A percentile compares a stretch with the other conserved stretches of the same genome.
These are phyloP conservation scores for Oreochromis grahami DNA, from an alignment of 2,797 vertebrate genomes.

Conservation along the genomic window DNA sequence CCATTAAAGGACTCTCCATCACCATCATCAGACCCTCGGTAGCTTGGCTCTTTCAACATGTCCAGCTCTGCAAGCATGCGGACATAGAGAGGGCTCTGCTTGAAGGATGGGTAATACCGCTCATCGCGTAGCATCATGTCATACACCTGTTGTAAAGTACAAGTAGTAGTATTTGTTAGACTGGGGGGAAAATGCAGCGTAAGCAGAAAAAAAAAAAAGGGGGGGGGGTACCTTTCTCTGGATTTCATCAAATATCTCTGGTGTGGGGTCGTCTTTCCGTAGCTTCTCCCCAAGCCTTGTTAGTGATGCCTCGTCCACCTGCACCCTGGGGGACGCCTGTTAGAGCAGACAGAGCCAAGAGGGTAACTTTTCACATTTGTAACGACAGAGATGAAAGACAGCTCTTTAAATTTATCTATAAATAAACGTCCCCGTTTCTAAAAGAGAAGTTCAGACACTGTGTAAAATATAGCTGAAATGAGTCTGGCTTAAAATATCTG, in stretches of 20 bases:
- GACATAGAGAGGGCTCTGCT: conserved; percentile 91
- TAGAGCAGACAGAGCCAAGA: not conserved
- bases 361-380: not conserved
- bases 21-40: conserved; percentile 94
- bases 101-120: conserved; percentile 95
- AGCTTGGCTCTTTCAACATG: conserved; percentile 99
- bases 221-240: conserved; percentile 87
- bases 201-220: not conserved
- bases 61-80: conserved; percentile 97
- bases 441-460: not conserved
- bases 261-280: conserved; percentile 93
- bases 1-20: conserved; percentile 97
- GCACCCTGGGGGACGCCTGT: conserved; percentile 94
- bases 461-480: not conserved
- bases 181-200: not conserved
- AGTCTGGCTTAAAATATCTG: not conserved
- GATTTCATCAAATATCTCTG: conserved; percentile 98
- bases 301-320: conserved; percentile 87
- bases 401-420: not conserved
- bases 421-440: not conserved
- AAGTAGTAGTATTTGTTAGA: not conserved
- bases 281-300: conserved; percentile 88
- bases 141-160: conserved; percentile 82
- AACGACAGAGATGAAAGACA: not conserved
- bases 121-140: conserved; percentile 96